Evolutionary conservation across 92 coral and sea anemone genomes (phyloP), one percentile per base, ranked within the genome.

Genomic region (Nematostella vectensis): DNA sequence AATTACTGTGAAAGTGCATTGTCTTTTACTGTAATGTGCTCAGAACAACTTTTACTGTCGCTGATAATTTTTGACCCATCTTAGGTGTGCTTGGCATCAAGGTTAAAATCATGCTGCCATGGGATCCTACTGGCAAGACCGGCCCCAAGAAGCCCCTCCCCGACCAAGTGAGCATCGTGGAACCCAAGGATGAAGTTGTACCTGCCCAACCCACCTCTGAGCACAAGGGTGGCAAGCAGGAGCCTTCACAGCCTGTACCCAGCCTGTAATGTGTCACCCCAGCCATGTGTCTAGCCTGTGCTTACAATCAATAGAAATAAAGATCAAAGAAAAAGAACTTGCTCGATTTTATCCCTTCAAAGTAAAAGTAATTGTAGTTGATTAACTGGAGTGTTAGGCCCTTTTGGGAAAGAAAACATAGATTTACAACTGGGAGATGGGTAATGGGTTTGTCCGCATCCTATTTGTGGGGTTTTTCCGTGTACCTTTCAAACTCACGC

Each of bases 71-170:
- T n/a, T n/a, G n/a, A n/a, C n/a, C n/a, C n/a, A 33, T 30, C 8
- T 15, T 51, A 89, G 97, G 97, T 91, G 98, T 91, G 25, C 98
- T 91, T 55, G 98, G 98, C 25, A 91, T 91, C 58, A 79, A 91
- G 45, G 98, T 91, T 24, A 91, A 91, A 68, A 91, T 91, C 78
- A 91, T 91, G 98, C 69, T 91, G 64, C 98, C 98, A 24, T 91
- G 98, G 98, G 98, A 91, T 45, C 95, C 96, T 13, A 91, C 98
- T 67, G 98, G 98, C 20, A 91, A 91, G 62, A 91, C 94, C 47
- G 98, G 98, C 0, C 98, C 98, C 23, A 91, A 91, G 88, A 91
- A 91, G 54, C 98, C 98, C 1, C 79, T 91, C 27, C 98, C 98
- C n/a, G 98, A 91, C 58, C 98, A 91, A 36, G 98, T 91, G 78